Evolutionary conservation across 2,888 invertebrate species (phyloP), one percentile per base, ranked within the genome.

Genomic region (Spatulosminthurus flaviceps): DNA sequence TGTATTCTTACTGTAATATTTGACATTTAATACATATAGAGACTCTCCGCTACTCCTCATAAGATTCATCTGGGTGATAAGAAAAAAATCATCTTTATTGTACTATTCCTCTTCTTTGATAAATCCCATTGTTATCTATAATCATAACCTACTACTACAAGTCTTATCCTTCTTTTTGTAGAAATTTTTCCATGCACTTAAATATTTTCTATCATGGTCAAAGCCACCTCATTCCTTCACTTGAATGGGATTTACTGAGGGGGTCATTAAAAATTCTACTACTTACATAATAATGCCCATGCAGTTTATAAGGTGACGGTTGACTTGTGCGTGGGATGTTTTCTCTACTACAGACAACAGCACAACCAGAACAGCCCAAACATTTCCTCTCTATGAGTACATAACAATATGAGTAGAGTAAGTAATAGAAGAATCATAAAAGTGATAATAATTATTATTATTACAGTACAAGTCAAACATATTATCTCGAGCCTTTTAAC

Each of bases 281-380:
- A 19, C n/a, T 11, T n/a, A 51, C 51, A 13, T 16, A 51, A 24
- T 13, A 28, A 22, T 13, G 2, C 13, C n/a, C 4, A 66, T 66
- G n/a, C 11, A 28, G 24, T 24, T 67, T 26, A 24, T 24, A 13
- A 28, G 19, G 67, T 67, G 67, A 67, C 28, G 67, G 67, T 28
- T 28, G 67, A 67, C 28, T 67, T 28, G 4, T 28, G 67, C 67
- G 67, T 67, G 67, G 67, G 67, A 67, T 64, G 34, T 34, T 34
- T 34, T 34, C 5, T 34, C 5, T 34, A 9, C 34, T 34, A 7
- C 34, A 7, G 34, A 34, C 34, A 34, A 66, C n/a, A n/a, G n/a
- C n/a, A n/a, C n/a, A n/a, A n/a, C n/a, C n/a, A n/a, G n/a, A n/a
- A n/a, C n/a, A n/a, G n/a, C n/a, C n/a, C n/a, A n/a, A n/a, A n/a